phyloP scores from a whole-genome alignment of 2,113 vertebrate genomes.

The Dryoscopus gambensis region DNA sequence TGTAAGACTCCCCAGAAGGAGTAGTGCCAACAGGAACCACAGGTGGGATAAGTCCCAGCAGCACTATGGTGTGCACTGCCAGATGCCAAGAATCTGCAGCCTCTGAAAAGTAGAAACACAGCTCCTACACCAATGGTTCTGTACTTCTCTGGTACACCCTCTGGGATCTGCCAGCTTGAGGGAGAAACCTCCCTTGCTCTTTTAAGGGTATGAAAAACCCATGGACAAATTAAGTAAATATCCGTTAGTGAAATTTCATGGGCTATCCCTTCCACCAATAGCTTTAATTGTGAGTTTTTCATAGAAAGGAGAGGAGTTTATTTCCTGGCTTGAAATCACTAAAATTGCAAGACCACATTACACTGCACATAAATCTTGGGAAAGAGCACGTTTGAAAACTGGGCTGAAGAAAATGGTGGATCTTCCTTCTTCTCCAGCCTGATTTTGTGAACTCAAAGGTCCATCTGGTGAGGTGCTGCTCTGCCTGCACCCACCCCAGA shows the following conservation, averaged over 20 bases:
- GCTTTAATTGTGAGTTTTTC: background rate
- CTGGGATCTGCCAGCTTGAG: background rate
- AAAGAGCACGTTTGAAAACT: background rate
- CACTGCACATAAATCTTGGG: rapidly evolving
- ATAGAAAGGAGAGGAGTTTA: background rate
- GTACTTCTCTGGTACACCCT: background rate
- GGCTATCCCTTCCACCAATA: background rate
- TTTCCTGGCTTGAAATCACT: background rate
- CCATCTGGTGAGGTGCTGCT: background rate
- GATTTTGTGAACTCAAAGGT: background rate
- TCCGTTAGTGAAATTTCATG: background rate
- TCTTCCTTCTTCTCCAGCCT: background rate
- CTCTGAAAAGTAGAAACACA: background rate
- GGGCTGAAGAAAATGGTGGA: background rate
- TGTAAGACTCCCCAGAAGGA: background rate
- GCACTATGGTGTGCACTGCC: background rate
- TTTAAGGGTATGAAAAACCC: background rate
- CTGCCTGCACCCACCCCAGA: background rate
- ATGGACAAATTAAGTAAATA: background rate
- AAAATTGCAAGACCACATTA: background rate
- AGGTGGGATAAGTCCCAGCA: background rate
- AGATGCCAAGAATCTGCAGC: background rate
- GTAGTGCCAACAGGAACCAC: background rate
- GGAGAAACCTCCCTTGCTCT: background rate
- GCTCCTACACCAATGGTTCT: background rate